Conservation (phyloP, 2,113 vertebrate genomes). For the Sinosuthora webbiana region DNA sequence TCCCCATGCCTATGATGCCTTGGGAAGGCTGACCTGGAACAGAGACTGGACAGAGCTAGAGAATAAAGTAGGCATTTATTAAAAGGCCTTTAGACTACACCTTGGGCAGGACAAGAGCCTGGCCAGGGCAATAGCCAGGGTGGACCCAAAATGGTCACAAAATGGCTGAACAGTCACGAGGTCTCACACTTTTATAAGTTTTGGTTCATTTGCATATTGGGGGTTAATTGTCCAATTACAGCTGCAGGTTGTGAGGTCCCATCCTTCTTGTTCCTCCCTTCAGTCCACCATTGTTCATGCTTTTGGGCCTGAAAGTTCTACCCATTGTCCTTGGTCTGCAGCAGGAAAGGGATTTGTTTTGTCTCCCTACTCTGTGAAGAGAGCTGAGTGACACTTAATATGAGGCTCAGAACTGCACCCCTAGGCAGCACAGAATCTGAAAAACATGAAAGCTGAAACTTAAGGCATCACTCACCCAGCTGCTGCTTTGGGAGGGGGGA, state of each 20-base stretch:
- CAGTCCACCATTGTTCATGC: neutral
- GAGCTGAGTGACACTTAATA: neutral
- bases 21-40: neutral
- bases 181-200: neutral
- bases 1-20: neutral
- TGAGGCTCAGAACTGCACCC: neutral
- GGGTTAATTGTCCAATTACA: neutral
- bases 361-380: neutral
- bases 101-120: neutral
- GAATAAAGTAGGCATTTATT: neutral
- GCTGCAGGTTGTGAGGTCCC: neutral
- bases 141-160: neutral
- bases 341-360: neutral
- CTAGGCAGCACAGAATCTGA: neutral
- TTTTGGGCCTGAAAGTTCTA: neutral
- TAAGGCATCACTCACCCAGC: neutral
- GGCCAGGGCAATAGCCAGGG: neutral
- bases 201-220: neutral
- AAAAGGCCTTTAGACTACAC: neutral
- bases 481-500: neutral
- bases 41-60: neutral
- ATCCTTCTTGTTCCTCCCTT: neutral
- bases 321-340: neutral
- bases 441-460: neutral
- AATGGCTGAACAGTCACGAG: accelerated